phyloP scores from a whole-genome alignment of 2,113 vertebrate species.

The Saguinus midas region DNA sequence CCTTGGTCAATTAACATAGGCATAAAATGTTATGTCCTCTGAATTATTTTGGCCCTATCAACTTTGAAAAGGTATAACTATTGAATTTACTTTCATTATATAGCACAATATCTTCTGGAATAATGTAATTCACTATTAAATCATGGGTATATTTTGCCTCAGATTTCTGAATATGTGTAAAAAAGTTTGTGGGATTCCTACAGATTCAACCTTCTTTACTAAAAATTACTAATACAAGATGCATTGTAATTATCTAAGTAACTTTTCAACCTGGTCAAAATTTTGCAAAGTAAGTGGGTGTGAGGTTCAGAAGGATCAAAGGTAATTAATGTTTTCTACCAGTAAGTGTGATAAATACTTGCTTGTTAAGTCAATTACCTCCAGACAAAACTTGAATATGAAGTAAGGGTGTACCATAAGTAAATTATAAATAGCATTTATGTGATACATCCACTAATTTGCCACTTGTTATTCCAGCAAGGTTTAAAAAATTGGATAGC shows the following conservation, averaged over 20 bases:
- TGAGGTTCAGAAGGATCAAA: constrained; percentile 54
- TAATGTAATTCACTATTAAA: constrained; percentile 17
- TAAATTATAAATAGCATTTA: constrained; percentile 68
- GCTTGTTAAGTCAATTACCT: constrained; percentile 77
- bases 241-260: constrained; percentile 58
- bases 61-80: neutral
- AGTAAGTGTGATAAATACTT: constrained; percentile 80
- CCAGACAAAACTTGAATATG: constrained; percentile 75
- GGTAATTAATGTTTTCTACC: constrained; percentile 79
- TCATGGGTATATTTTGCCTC: neutral
- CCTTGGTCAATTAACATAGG: neutral
- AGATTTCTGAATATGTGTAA: neutral
- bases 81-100: constrained; percentile 10
- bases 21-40: neutral
- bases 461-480: constrained; percentile 74
- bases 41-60: neutral
- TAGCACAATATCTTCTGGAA: neutral
- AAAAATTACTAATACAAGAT: constrained; percentile 7
- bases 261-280: constrained; percentile 57
- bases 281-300: constrained; percentile 51
- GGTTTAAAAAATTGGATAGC: constrained; percentile 78
- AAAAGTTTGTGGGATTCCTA: neutral
- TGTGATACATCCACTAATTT: constrained; percentile 81
- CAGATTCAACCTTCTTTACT: neutral
- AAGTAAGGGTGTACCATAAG: constrained; percentile 72